A percentile compares a stretch with the other conserved stretches of the same genome.
Conservation (phyloP, 2,888 invertebrate genomes). For the Brachypalpus laphriformis region DNA sequence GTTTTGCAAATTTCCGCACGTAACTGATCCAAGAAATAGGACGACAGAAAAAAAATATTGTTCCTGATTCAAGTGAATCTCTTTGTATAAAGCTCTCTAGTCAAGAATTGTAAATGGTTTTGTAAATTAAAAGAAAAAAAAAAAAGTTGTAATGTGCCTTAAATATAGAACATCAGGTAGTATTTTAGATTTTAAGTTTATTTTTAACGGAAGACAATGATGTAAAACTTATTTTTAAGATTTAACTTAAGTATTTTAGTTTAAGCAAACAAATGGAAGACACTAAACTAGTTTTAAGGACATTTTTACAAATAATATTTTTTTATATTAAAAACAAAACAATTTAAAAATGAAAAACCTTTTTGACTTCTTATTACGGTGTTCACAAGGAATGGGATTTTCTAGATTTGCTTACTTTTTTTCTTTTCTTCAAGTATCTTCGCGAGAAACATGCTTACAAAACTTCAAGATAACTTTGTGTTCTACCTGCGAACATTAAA, state of each 20-base stretch:
- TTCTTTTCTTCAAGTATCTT: neutral
- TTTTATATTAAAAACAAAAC: conserved; percentile 67
- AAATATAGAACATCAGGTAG: conserved; percentile 70
- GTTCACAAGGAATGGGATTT: too few relatives aligned
- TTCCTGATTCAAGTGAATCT: conserved; percentile 56
- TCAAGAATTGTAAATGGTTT: conserved; percentile 70
- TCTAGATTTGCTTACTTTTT: neutral
- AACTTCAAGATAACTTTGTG: too few relatives aligned
- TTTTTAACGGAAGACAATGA: conserved; percentile 81
- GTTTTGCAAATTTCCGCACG: conserved; percentile 16
- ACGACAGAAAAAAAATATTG: conserved; percentile 14
- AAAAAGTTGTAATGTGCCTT: conserved; percentile 78
- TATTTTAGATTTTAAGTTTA: conserved; percentile 67
- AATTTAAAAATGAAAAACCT: conserved; percentile 71
- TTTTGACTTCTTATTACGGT: conserved; percentile 27
- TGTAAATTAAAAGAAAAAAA: conserved; percentile 52
- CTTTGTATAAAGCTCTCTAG: conserved; percentile 61
- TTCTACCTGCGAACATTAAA: too few relatives aligned
- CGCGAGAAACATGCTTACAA: too few relatives aligned
- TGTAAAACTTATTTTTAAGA: conserved; percentile 77
- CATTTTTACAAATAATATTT: conserved; percentile 38
- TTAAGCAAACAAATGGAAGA: conserved; percentile 79
- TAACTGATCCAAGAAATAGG: neutral
- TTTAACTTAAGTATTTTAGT: conserved; percentile 68
- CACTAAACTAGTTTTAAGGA: conserved; percentile 79